Base-by-base conservation (phyloP, 2,888 invertebrate genomes). In the Drosophila rubida region DNA sequence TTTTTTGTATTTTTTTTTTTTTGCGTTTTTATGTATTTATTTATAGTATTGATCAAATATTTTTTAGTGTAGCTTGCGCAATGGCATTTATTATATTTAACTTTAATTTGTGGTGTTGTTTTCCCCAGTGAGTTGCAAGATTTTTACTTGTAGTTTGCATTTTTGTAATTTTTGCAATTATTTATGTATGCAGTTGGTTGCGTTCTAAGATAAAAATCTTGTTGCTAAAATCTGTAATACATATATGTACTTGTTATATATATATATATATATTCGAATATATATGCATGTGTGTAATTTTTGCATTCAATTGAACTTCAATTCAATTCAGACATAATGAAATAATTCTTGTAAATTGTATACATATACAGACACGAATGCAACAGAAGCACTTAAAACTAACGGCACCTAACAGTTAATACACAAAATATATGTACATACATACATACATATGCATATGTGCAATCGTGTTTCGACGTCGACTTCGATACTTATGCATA, bases 51-150 rank as follows among this genome's bases (percentile, higher is more conserved):
- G 75, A 68, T 68, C 78, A 63, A 75, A 73, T 77, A 69, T 64
- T 41, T 25, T 9, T 80, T 80, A 78, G 71, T 78, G 74, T 87
- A 66, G 65, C 59, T 61, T 68, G 59, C 64, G 1, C 66, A 32
- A 13, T 55, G 35, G 57, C 67, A 62, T 75, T 67, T 71, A 37
- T 39, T 62, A 51, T 69, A 61, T 87, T 80, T 75, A 75, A 86
- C 69, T 64, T 75, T 82, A 82, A 87, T 82, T 80, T 83, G 83
- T 90, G 90, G 89, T 90, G 90, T 90, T 90, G 84, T 88, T 89
- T 89, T 89, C 89, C 87, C 86, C 90, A 90, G 89, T 89, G 90
- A 90, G 74, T 81, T 80, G 66, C 72, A 82, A 82, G 73, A 73
- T 70, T 71, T 75, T 71, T 49, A 58, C 53, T 61, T 42, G 66